Conservation (phyloP, 92 coral and sea anemone species). For the Zoanthus sansibaricus region DNA sequence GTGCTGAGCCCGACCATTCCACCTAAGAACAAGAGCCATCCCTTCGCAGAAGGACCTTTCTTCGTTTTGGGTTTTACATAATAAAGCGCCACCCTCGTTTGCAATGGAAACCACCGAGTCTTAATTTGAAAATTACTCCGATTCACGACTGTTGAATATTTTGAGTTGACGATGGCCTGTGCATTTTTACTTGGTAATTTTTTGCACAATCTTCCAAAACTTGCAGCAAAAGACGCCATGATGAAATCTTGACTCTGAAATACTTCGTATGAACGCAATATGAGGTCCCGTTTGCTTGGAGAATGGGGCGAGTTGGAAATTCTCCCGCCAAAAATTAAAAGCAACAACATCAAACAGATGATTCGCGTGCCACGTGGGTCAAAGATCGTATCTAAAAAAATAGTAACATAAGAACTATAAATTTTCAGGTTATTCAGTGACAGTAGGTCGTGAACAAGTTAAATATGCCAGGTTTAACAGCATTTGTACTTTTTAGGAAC, state of each 20-base stretch:
- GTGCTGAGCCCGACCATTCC: constrained; percentile 62
- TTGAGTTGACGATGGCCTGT: not conserved
- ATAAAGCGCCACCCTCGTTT: constrained; percentile 78
- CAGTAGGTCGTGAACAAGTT: not conserved
- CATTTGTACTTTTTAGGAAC: not conserved
- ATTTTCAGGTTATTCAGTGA: not conserved
- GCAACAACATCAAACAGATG: not conserved
- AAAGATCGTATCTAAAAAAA: not conserved
- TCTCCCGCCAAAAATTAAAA: not conserved
- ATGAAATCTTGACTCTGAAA: not conserved
- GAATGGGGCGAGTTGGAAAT: not conserved
- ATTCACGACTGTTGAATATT: constrained; percentile 41
- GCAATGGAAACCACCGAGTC: constrained; percentile 15
- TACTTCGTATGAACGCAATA: constrained; percentile 1
- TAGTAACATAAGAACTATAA: not conserved
- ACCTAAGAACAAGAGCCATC: constrained; percentile 81
- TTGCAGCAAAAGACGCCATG: constrained; percentile 44
- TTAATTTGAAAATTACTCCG: constrained; percentile 12
- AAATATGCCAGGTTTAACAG: not conserved
- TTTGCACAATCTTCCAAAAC: constrained; percentile 24
- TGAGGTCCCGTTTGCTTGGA: not conserved
- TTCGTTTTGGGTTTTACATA: constrained; percentile 95
- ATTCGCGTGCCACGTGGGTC: not conserved
- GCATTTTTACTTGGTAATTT: constrained; percentile 13
- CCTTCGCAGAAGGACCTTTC: constrained; percentile 81